phyloP scores from a whole-genome alignment of 2,797 vertebrate species.

The Falco concolor region DNA sequence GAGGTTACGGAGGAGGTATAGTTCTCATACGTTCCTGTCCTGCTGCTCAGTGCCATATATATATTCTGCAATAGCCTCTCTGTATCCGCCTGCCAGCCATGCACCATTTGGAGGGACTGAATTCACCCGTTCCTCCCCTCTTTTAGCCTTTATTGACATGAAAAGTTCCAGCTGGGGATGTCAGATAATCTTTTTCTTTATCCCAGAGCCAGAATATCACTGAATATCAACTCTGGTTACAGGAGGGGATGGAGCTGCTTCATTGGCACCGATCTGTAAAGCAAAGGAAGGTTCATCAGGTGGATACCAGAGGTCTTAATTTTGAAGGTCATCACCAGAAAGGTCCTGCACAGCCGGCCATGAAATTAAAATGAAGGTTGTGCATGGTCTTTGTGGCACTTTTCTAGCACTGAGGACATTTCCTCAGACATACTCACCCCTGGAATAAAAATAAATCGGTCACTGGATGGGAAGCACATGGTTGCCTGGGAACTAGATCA shows the following conservation, averaged over 20 bases:
- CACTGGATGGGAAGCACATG: background rate
- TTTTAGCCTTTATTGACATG: background rate
- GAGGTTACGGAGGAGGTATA: background rate
- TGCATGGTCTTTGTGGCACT: background rate
- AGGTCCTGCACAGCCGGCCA: background rate
- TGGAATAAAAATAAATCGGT: background rate
- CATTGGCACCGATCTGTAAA: background rate
- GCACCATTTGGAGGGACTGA: background rate
- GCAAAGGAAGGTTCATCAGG: background rate
- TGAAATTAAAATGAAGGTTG: background rate
- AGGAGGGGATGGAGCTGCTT: fast-evolving
- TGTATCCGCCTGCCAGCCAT: background rate
- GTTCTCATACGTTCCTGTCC: background rate
- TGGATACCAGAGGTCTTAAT: background rate
- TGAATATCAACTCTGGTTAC: background rate
- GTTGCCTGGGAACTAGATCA: background rate
- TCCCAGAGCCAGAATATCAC: background rate
- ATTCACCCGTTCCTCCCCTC: background rate
- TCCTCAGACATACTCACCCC: background rate
- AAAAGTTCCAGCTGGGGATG: background rate
- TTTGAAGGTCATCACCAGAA: background rate
- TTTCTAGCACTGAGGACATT: background rate
- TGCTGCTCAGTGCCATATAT: background rate
- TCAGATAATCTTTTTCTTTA: background rate
- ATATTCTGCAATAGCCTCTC: background rate